Base-by-base conservation (phyloP, 2,113 vertebrate species). In the Elachura formosa region DNA sequence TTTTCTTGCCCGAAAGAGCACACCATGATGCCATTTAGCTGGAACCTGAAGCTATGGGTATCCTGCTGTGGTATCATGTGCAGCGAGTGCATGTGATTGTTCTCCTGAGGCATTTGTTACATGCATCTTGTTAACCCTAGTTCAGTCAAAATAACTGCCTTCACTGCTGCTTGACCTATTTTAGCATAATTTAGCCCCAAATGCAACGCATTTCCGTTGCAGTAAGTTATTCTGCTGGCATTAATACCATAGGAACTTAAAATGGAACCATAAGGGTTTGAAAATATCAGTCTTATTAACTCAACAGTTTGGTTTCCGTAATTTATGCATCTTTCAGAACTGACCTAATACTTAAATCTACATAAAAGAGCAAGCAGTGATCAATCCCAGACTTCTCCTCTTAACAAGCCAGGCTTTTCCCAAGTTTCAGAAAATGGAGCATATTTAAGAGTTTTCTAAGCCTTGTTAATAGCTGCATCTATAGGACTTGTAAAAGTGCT, bases 1-100 rank as follows among this genome's bases (percentile, higher is more conserved):
- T 94, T 96, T 96, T 97, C 94, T 94, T 96, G 96, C 96, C 94
- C 87, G 96, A 97, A 92, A 97, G 95, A 96, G 96, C 97, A 98
- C 96, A 96, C 95, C 92, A 97, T 95, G 97, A 96, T 96, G 93
- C 96, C 96, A 95, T 97, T 97, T 97, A 97, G 83, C 91, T 95
- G 90, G 94, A 96, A 96, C 96, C 97, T 95, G 92, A 95, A 97
- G 96, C 97, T 95, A 97, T 96, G 97, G 96, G 94, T 95, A 94
- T 96, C 96, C 96, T 90, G 96, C 97, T 97, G 97, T 56, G 96
- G 87, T 97, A 97, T 97, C 96, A 96, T 97, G 95, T 95, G 94
- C 89, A 91, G 63, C 29, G 9, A 92, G 94, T 23, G 59, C 94
- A 95, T 96, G 88, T 95, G 96, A 96, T 95, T 97, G 90, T 84